These are phyloP conservation scores for Hermaeophaga mercurialis DNA, from an alignment of 2,888 invertebrate species.

Conservation along the genomic window DNA sequence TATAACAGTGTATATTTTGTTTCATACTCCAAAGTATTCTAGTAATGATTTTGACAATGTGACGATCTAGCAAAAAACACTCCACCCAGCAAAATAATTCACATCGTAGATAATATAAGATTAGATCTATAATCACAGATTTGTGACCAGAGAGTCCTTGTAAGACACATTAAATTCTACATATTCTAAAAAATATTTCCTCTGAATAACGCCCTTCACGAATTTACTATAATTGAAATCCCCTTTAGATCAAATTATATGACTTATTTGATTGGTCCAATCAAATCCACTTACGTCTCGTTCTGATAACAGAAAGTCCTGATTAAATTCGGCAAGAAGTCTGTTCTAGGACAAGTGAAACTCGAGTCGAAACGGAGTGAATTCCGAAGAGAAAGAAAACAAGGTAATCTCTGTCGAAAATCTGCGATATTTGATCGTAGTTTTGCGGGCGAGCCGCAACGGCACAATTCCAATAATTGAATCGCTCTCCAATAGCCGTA, in stretches of 20 bases:
- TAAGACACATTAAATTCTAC: no score
- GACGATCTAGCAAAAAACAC: no score
- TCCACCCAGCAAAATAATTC: no score
- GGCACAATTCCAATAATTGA: conserved; percentile 61
- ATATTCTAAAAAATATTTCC: no score
- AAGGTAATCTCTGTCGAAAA: conserved; percentile 43
- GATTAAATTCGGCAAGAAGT: conserved; percentile 40
- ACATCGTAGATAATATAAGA: no score
- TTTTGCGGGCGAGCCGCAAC: conserved; percentile 54
- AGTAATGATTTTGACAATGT: no score
- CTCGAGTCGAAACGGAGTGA: conserved; percentile 24
- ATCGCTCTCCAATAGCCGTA: conserved; percentile 61
- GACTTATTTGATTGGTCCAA: neutral
- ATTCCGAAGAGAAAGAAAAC: conserved; percentile 40
- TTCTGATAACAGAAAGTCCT: conserved; percentile 34
- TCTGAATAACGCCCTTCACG: no score
- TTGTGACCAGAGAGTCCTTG: no score
- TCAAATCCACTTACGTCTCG: conserved; percentile 13
- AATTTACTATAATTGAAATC: no score
- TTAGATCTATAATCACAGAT: no score
- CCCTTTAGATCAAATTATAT: neutral
- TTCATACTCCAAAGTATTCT: no score
- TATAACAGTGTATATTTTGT: no score
- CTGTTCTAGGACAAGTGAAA: conserved; percentile 30
- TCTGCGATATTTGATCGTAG: conserved; percentile 54